These are phyloP conservation scores for Cryptus armator DNA, from an alignment of 2,888 invertebrate species.

Conservation along the genomic window DNA sequence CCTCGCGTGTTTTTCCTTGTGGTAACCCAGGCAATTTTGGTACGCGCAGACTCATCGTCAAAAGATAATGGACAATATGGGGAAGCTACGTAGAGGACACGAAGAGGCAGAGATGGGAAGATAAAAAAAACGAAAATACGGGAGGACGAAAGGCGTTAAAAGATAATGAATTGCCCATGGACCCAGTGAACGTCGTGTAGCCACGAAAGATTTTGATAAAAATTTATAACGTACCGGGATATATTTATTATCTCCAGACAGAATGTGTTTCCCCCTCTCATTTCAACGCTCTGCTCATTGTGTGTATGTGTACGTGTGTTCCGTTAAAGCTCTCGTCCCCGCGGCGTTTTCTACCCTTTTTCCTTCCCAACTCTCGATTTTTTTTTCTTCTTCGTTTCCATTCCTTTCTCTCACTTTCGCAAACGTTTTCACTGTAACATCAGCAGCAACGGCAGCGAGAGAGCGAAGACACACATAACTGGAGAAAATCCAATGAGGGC, in stretches of 20 bases:
- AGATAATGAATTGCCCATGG: slow-evolving; percentile 56
- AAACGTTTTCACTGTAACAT: slow-evolving; percentile 53
- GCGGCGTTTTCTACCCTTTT: slow-evolving; percentile 7
- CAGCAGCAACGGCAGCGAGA: neutral
- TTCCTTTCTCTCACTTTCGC: slow-evolving; percentile 60
- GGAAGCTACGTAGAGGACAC: neutral
- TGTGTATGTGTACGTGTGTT: slow-evolving; percentile 8
- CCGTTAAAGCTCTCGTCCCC: slow-evolving; percentile 29
- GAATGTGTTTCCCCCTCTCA: slow-evolving; percentile 35
- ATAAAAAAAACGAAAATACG: slow-evolving; percentile 17
- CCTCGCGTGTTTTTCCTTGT: too few relatives aligned
- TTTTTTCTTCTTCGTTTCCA: slow-evolving; percentile 58
- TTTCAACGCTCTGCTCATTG: slow-evolving; percentile 39
- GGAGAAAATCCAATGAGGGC: slow-evolving; percentile 67
- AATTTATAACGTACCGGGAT: slow-evolving; percentile 65
- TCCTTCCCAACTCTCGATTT: neutral
- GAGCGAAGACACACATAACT: slow-evolving; percentile 41
- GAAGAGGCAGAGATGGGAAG: neutral
- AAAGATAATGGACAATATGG: slow-evolving; percentile 34
- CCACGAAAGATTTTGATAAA: slow-evolving; percentile 62
- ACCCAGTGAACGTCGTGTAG: slow-evolving; percentile 27
- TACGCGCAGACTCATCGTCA: slow-evolving; percentile 4
- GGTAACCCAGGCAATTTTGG: neutral
- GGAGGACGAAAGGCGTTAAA: slow-evolving; percentile 39
- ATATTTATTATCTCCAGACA: slow-evolving; percentile 65